A percentile compares a stretch with the other conserved stretches of the same genome.
Evolutionary conservation across 2,888 invertebrate genomes (phyloP).

Genomic region (Gisinianus flammeolus): DNA sequence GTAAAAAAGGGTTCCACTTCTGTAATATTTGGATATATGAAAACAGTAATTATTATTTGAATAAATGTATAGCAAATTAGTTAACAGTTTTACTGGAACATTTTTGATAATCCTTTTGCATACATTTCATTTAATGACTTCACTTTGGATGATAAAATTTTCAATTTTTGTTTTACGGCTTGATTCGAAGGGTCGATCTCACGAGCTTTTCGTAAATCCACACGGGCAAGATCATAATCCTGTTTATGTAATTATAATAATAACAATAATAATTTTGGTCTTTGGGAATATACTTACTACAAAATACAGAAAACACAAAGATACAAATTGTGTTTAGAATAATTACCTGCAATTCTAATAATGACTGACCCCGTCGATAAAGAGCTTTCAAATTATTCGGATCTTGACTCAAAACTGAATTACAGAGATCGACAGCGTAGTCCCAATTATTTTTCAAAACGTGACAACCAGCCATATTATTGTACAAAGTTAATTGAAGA

Average conservation of each 20-base stretch:
- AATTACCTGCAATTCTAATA: constrained; percentile 60
- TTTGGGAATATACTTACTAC: neutral
- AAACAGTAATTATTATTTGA: too few species aligned
- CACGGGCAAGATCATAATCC: constrained; percentile 60
- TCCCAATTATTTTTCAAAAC: constrained; percentile 72
- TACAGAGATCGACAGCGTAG: constrained; percentile 70
- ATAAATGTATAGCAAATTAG: too few species aligned
- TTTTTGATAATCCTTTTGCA: constrained; percentile 67
- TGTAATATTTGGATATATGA: too few species aligned
- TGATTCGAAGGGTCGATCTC: constrained; percentile 71
- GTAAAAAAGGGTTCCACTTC: too few species aligned
- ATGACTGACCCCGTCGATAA: constrained; percentile 65
- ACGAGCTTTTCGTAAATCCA: constrained; percentile 72
- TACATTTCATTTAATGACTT: constrained; percentile 70
- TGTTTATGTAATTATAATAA: too few species aligned
- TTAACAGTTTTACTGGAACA: constrained; percentile 55
- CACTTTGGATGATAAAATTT: constrained; percentile 66
- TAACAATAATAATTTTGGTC: neutral
- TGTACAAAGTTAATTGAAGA: constrained; percentile 73
- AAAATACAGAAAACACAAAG: neutral
- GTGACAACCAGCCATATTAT: constrained; percentile 84
- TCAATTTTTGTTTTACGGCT: constrained; percentile 69
- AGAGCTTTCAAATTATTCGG: constrained; percentile 65
- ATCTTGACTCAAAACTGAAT: constrained; percentile 63
- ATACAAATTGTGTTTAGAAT: neutral